Percentiles rank a stretch among this genome's conserved stretches.
Evolutionary conservation across 2,113 vertebrate species (phyloP).

Genomic region (Sprattus sprattus): DNA sequence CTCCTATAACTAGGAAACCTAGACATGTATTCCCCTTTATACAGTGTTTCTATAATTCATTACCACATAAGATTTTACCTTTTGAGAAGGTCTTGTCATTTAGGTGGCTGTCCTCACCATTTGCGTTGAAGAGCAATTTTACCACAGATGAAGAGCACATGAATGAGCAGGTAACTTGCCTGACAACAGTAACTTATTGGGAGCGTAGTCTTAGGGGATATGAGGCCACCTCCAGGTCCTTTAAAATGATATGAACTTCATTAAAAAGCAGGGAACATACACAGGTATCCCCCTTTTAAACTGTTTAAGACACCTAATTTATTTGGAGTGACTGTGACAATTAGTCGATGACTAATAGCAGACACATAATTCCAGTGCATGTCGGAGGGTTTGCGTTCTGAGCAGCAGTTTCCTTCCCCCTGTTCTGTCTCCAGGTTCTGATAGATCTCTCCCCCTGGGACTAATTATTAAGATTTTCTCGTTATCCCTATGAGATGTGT

Average conservation of each 20-base stretch:
- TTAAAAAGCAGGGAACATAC: neutral
- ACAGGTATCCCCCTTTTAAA: neutral
- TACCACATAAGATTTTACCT: neutral
- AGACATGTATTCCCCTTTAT: neutral
- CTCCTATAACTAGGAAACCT: too few species aligned
- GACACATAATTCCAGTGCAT: neutral
- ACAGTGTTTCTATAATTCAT: neutral
- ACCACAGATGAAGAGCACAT: neutral
- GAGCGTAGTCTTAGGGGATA: neutral
- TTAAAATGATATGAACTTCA: neutral
- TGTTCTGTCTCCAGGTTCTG: slow-evolving; percentile 22
- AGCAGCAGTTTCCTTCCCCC: slow-evolving; percentile 19
- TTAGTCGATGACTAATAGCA: neutral
- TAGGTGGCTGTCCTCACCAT: neutral
- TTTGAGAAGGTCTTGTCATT: too few species aligned
- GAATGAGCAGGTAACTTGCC: neutral
- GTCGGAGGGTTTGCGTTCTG: neutral
- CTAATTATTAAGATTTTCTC: slow-evolving; percentile 64
- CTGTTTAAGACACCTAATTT: neutral
- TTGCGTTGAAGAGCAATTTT: neutral
- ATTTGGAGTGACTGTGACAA: neutral
- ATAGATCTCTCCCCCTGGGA: slow-evolving; percentile 56
- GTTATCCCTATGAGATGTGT: slow-evolving; percentile 53
- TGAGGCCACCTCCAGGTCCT: neutral
- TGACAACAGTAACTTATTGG: neutral